Evolutionary conservation across 2,113 vertebrate genomes (phyloP).

Genomic region (Hyperoodon ampullatus): DNA sequence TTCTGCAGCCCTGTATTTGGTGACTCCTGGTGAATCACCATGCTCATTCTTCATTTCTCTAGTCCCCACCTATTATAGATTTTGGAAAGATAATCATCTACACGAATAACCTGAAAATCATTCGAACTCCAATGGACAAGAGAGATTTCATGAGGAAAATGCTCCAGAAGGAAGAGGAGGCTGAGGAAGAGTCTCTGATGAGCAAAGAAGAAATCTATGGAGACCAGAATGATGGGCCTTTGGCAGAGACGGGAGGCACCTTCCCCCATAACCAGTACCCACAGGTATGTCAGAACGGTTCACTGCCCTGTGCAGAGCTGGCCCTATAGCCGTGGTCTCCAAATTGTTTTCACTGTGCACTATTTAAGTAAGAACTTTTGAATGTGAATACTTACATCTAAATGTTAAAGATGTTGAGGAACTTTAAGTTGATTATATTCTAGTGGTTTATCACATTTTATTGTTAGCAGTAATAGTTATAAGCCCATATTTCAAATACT

Average conservation of each 20-base stretch:
- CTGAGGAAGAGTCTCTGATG: conserved; percentile 81
- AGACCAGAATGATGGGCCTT: neutral
- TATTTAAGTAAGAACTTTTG: neutral
- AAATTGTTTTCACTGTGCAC: neutral
- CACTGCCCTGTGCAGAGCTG: accelerated
- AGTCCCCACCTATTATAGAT: conserved; percentile 90
- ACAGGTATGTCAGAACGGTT: conserved; percentile 75
- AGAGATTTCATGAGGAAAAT: conserved; percentile 86
- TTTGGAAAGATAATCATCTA: conserved; percentile 99
- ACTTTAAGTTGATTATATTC: neutral
- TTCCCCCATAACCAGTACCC: conserved; percentile 41
- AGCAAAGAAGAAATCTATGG: conserved; percentile 68
- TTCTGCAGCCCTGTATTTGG: neutral
- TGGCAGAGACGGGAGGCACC: conserved; percentile 45
- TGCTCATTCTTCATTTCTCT: conserved; percentile 58
- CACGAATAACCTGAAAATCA: conserved; percentile 96
- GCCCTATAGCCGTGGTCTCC: neutral
- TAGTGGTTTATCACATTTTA: neutral
- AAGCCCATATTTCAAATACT: neutral
- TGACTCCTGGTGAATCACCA: neutral
- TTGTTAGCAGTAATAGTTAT: neutral
- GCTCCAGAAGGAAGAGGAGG: conserved; percentile 79
- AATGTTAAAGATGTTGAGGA: neutral
- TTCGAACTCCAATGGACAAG: conserved; percentile 90
- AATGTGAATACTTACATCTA: neutral